phyloP scores from a whole-genome alignment of 2,113 vertebrate genomes.

The Myiozetetes cayanensis region DNA sequence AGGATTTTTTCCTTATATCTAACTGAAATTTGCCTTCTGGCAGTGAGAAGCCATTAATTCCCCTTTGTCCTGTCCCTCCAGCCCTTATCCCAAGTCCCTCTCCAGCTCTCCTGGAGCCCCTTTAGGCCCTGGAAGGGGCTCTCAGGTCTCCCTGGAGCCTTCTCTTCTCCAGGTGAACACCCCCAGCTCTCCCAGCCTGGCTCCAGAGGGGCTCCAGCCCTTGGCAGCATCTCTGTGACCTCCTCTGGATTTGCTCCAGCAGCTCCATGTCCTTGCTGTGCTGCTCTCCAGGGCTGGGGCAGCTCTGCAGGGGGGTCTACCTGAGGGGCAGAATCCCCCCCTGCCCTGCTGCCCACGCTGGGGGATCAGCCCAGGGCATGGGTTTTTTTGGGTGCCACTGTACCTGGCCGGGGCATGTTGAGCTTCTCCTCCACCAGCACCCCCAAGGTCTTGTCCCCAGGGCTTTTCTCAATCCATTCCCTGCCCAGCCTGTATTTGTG shows the following conservation, averaged over 20 bases:
- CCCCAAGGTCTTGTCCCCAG: neutral
- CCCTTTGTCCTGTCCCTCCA: neutral
- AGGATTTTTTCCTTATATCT: accelerated
- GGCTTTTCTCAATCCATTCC: neutral
- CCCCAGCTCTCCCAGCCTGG: neutral
- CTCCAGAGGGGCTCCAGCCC: neutral
- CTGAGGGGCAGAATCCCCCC: neutral
- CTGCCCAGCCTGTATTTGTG: neutral
- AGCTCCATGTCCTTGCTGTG: neutral
- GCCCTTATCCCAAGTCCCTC: neutral
- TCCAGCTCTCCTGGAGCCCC: neutral
- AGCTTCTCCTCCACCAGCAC: neutral
- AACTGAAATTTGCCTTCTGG: accelerated
- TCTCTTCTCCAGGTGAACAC: neutral
- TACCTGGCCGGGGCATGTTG: no score
- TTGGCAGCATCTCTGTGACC: accelerated
- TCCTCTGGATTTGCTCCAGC: neutral
- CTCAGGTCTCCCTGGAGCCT: neutral
- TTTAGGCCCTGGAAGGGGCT: neutral
- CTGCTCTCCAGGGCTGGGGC: neutral
- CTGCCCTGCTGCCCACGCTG: neutral
- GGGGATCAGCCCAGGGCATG: accelerated
- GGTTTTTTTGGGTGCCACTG: neutral
- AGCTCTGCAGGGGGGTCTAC: neutral
- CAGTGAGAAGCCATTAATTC: neutral